Evolutionary conservation across 2,888 invertebrate species (phyloP), one percentile per base, ranked within the genome.

Genomic region (Eupsilia transversa): DNA sequence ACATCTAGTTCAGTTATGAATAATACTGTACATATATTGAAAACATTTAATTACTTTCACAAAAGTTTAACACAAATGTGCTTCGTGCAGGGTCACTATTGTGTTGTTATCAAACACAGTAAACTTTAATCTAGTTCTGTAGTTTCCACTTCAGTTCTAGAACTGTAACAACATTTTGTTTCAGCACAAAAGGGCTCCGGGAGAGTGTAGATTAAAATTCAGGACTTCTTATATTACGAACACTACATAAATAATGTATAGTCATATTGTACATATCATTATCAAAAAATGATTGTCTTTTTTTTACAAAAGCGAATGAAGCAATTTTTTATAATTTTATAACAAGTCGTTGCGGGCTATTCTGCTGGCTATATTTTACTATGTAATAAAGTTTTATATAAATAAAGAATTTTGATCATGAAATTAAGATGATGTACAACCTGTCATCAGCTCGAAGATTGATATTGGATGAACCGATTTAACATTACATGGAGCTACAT

Each of bases 361-460:
- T 83, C 85, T 87, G 87, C 85, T 83, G 77, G 68, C 78, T 82
- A 82, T 88, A 88, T 89, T 88, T 87, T 89, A 89, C 80, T 92
- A 93, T 94, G 92, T 94, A 94, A 92, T 93, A 93, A 92, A 92
- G 89, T 91, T 92, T 94, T 94, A 92, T 94, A 92, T 93, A 94
- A 95, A 94, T 95, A 96, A 94, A 94, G 91, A 92, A 86, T 87
- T 89, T 82, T 72, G 57, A 63, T 89, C 89, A 85, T 89, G 89
- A 91, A 90, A 89, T 75, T 82, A 75, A 79, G 79, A 63, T 72
- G 84, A 78, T 78, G 93, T 94, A 90, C 82, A 93, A 86, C 94
- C 94, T 94, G 95, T 90, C 93, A 92, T 90, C 93, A 87, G 94
- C 94, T 96, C 91, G 95, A 82, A 89, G 89, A 84, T 83, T 79